Evolutionary conservation across 1,140 invertebrate genomes (phyloP).

Genomic region (Psilanteris sp.): DNA sequence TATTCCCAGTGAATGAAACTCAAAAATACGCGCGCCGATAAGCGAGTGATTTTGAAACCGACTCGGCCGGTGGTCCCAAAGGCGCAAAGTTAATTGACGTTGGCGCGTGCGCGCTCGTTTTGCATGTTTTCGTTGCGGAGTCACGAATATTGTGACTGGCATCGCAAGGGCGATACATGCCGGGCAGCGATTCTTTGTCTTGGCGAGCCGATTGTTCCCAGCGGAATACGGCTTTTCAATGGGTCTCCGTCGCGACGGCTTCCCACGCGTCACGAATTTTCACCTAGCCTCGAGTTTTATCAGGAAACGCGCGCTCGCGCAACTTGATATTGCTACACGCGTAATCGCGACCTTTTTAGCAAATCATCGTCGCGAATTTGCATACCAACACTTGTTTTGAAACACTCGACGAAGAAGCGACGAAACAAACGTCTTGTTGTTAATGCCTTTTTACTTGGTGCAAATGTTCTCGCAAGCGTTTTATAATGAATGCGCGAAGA

Average conservation of each 20-base stretch:
- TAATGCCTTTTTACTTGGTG: too few species aligned
- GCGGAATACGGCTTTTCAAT: conserved; percentile 41
- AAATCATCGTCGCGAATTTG: conserved; percentile 27
- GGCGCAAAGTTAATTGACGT: neutral
- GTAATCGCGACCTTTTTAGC: conserved; percentile 22
- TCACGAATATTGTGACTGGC: conserved; percentile 38
- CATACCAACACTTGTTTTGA: conserved; percentile 46
- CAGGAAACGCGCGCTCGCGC: conserved; percentile 27
- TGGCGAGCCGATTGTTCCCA: conserved; percentile 46
- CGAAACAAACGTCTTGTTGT: neutral
- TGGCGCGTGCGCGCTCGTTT: conserved; percentile 13
- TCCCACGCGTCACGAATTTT: conserved; percentile 60
- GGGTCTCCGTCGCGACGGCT: conserved; percentile 49
- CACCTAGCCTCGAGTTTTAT: conserved; percentile 37
- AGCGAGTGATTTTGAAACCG: too few species aligned
- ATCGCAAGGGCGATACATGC: conserved; percentile 21
- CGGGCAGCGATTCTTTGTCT: conserved; percentile 50
- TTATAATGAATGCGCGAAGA: too few species aligned
- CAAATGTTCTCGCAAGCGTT: too few species aligned
- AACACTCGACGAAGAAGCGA: conserved; percentile 7
- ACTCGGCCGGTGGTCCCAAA: too few species aligned
- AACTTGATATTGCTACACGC: conserved; percentile 15
- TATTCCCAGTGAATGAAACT: too few species aligned
- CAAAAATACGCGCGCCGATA: too few species aligned
- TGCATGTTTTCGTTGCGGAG: too few species aligned